Percentiles rank a stretch among this genome's conserved stretches.
These are phyloP conservation scores for Pedetes capensis DNA, from an alignment of 2,113 vertebrate genomes.

Conservation along the genomic window DNA sequence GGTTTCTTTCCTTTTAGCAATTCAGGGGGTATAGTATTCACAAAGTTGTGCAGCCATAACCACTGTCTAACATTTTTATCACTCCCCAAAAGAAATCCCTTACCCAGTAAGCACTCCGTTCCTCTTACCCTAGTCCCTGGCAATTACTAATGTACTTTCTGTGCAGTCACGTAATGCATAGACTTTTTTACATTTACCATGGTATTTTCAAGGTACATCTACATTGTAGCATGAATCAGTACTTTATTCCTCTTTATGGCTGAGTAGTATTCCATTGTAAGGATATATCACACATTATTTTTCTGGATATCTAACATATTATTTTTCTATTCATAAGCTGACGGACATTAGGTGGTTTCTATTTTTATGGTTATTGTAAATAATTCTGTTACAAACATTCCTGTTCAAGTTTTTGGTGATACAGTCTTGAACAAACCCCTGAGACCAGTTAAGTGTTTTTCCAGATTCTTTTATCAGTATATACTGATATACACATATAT, in stretches of 20 bases:
- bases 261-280: not conserved
- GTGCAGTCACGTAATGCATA: no score
- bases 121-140: rapidly evolving
- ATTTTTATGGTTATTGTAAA: not conserved
- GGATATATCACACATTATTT: not conserved
- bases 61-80: not conserved
- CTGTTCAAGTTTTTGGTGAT: not conserved
- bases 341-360: not conserved
- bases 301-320: not conserved
- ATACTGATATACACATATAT: no score
- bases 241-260: not conserved
- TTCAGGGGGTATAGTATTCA: not conserved
- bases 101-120: not conserved
- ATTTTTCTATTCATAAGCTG: not conserved
- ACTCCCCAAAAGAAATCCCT: not conserved
- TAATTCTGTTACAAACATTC: not conserved
- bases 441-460: not conserved
- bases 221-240: not conserved
- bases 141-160: not conserved
- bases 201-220: not conserved
- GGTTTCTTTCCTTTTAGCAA: not conserved
- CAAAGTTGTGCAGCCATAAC: rapidly evolving
- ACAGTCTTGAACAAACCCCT: not conserved
- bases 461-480: not conserved
- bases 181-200: not conserved